Evolutionary conservation across 2,113 vertebrate species (phyloP).

Genomic region (Rhea americana): DNA sequence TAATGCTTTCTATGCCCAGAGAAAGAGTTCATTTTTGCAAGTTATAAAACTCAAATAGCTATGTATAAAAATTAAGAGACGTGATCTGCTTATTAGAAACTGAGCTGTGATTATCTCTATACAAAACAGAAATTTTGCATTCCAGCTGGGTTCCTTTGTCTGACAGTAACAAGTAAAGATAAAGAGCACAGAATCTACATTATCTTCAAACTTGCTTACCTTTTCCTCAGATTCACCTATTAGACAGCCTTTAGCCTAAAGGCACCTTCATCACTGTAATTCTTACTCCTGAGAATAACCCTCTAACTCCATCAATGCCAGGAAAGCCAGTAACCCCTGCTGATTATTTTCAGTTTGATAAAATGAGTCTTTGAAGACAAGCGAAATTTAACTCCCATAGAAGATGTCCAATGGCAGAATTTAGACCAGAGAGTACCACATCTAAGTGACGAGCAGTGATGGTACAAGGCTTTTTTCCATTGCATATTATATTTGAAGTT

Average conservation of each 20-base stretch:
- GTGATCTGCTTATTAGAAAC: neutral
- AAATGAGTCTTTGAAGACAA: neutral
- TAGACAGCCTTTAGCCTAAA: neutral
- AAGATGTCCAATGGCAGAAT: neutral
- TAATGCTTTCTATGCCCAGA: neutral
- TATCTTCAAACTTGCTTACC: neutral
- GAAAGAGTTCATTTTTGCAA: neutral
- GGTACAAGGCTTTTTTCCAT: neutral
- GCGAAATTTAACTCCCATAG: neutral
- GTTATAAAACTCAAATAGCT: neutral
- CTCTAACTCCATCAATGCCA: conserved; percentile 63
- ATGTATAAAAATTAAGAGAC: fast-evolving
- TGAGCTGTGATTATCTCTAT: neutral
- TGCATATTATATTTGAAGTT: neutral
- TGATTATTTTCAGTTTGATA: neutral
- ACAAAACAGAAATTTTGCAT: neutral
- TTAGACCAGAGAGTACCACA: neutral
- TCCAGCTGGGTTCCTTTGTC: neutral
- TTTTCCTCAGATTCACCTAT: neutral
- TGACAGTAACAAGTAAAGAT: neutral
- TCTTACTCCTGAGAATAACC: neutral
- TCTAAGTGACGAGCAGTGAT: neutral
- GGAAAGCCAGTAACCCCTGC: conserved; percentile 54
- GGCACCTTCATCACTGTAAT: neutral
- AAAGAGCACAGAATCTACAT: neutral